Percentiles rank a stretch among this genome's conserved stretches.
Evolutionary conservation across 2,888 invertebrate genomes (phyloP).

Genomic region (Peribatodes rhomboidaria): DNA sequence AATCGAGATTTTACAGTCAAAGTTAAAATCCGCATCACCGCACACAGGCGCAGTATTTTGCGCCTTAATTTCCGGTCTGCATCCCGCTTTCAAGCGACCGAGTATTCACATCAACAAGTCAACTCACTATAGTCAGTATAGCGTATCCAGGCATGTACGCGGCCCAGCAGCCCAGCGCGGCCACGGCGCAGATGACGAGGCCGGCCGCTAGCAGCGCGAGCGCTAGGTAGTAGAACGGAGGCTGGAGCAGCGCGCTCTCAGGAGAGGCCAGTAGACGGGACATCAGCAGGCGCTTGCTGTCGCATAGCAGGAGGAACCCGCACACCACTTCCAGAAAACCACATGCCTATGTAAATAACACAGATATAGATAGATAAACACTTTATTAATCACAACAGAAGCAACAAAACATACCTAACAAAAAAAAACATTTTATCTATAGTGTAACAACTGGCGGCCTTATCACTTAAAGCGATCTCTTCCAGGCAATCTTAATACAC

Average conservation of each 20-base stretch:
- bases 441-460: too few species aligned
- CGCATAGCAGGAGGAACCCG: slow-evolving; percentile 91
- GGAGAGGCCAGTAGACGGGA: slow-evolving; percentile 90
- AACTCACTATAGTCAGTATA: slow-evolving; percentile 89
- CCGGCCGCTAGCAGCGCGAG: slow-evolving; percentile 90
- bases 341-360: slow-evolving; percentile 90
- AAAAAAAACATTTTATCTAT: not conserved
- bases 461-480: too few species aligned
- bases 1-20: too few species aligned
- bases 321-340: slow-evolving; percentile 90
- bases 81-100: too few species aligned
- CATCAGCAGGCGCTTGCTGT: slow-evolving; percentile 89
- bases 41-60: too few species aligned
- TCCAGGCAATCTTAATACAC: too few species aligned
- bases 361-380: too few species aligned
- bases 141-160: slow-evolving; percentile 91
- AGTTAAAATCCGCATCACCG: too few species aligned
- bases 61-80: too few species aligned
- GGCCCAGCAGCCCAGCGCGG: slow-evolving; percentile 93
- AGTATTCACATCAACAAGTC: not conserved
- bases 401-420: not conserved
- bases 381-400: too few species aligned
- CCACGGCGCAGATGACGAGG: slow-evolving; percentile 88
- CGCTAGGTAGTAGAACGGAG: slow-evolving; percentile 92
- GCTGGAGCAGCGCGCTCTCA: slow-evolving; percentile 88